Conservation (phyloP, 2,113 vertebrate species). For the Tetrax tetrax region DNA sequence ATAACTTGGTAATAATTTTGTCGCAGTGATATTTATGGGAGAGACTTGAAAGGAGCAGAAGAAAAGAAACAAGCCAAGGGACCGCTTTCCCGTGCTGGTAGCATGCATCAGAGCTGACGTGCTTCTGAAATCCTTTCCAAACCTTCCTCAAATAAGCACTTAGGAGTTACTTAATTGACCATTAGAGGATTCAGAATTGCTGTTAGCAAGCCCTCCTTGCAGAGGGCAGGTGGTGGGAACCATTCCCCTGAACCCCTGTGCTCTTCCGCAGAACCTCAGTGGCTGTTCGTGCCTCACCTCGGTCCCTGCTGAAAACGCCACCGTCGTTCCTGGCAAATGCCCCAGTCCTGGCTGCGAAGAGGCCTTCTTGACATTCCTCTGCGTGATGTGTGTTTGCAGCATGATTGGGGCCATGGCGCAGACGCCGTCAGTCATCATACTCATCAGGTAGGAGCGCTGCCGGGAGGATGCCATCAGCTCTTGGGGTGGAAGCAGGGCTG, state of each 20-base stretch:
- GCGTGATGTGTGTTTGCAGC: conserved; percentile 95
- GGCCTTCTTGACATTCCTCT: conserved; percentile 95
- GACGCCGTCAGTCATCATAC: conserved; percentile 96
- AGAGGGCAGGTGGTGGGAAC: not conserved
- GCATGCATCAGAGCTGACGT: not conserved
- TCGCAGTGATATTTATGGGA: not conserved
- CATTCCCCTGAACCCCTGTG: not conserved
- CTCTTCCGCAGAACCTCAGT: conserved; percentile 86
- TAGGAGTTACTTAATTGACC: conserved; percentile 46
- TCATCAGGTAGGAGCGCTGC: conserved; percentile 84
- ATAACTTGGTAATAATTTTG: conserved; percentile 35
- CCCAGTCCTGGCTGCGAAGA: conserved; percentile 91
- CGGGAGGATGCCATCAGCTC: rapidly evolving
- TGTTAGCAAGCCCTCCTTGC: not conserved
- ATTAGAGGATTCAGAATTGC: not conserved
- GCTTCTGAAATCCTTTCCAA: conserved; percentile 14
- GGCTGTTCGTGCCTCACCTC: conserved; percentile 85
- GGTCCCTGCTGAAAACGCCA: conserved; percentile 76
- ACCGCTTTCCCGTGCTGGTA: not conserved
- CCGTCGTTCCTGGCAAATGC: conserved; percentile 89
- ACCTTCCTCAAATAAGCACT: not conserved
- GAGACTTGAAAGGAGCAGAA: conserved; percentile 35
- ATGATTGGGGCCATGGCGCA: conserved; percentile 98
- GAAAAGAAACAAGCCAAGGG: conserved; percentile 42
- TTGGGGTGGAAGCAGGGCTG: not conserved